These are phyloP conservation scores for Henricia sp. DNA, from an alignment of 53 echinoderm and acorn worm genomes.

Conservation along the genomic window DNA sequence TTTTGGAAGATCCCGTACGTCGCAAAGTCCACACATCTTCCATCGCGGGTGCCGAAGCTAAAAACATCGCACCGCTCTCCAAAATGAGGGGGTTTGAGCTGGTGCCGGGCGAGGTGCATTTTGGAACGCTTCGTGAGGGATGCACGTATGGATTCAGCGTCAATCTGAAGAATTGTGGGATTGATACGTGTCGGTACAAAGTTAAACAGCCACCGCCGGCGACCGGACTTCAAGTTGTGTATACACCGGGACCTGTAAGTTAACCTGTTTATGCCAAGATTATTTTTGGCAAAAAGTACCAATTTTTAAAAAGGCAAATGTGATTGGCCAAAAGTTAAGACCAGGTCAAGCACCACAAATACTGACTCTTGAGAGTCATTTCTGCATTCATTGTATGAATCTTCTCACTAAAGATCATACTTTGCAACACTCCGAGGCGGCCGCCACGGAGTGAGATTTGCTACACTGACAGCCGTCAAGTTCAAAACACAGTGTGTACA, in stretches of 20 bases:
- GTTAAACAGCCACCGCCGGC: constrained; percentile 96
- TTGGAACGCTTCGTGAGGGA: constrained; percentile 90
- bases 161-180: constrained; percentile 91
- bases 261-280: too few species aligned
- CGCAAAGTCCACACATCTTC: constrained; percentile 92
- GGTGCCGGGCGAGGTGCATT: constrained; percentile 91
- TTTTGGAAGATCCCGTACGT: constrained; percentile 88
- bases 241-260: constrained; percentile 96
- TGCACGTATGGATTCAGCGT: constrained; percentile 92
- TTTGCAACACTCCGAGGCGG: too few species aligned
- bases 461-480: too few species aligned
- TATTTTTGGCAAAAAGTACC: too few species aligned
- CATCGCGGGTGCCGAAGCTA: constrained; percentile 76
- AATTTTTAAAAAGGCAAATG: too few species aligned
- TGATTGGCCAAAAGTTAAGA: too few species aligned
- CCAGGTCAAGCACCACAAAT: too few species aligned
- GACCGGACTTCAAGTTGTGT: constrained; percentile 92
- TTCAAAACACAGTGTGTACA: too few species aligned
- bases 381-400: too few species aligned
- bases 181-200: constrained; percentile 94
- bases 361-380: too few species aligned
- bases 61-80: constrained; percentile 71
- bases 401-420: too few species aligned
- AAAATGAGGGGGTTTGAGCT: constrained; percentile 93
- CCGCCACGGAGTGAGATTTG: too few species aligned